These are phyloP conservation scores for Gracilinanus agilis DNA, from an alignment of 2,113 vertebrate species.

Conservation along the genomic window DNA sequence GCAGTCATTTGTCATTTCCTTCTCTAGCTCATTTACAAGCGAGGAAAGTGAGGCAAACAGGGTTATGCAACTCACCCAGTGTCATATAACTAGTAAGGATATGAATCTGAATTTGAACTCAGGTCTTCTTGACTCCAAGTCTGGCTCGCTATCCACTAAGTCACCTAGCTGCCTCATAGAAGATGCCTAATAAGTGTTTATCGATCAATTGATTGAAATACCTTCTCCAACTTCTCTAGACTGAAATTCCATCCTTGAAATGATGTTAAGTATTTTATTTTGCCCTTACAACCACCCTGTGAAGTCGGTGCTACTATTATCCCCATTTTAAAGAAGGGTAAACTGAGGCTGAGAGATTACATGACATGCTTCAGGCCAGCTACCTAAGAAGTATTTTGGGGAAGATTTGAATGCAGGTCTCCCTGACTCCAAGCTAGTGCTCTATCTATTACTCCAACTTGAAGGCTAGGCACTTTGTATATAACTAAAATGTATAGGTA, in stretches of 20 bases:
- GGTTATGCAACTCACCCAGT: too few species aligned
- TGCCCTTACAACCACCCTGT: neutral
- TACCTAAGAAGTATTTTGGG: neutral
- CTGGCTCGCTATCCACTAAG: too few species aligned
- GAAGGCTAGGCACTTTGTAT: neutral
- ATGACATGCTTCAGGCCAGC: neutral
- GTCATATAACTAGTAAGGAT: too few species aligned
- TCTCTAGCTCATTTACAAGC: too few species aligned
- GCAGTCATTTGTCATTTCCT: too few species aligned
- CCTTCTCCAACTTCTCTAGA: neutral
- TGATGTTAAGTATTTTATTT: neutral
- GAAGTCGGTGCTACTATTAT: neutral
- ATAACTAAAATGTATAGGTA: neutral
- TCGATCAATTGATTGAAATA: neutral
- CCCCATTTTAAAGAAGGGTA: neutral
- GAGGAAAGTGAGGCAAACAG: too few species aligned
- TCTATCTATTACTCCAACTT: neutral
- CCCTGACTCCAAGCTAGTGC: neutral
- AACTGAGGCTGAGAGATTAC: neutral
- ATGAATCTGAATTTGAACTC: too few species aligned
- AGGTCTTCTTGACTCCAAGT: too few species aligned
- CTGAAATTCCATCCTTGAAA: neutral
- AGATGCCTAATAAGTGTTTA: neutral
- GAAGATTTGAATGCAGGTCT: neutral
- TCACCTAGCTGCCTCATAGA: neutral